Conservation (phyloP, 1,140 invertebrate genomes). For the Tribolium madens region DNA sequence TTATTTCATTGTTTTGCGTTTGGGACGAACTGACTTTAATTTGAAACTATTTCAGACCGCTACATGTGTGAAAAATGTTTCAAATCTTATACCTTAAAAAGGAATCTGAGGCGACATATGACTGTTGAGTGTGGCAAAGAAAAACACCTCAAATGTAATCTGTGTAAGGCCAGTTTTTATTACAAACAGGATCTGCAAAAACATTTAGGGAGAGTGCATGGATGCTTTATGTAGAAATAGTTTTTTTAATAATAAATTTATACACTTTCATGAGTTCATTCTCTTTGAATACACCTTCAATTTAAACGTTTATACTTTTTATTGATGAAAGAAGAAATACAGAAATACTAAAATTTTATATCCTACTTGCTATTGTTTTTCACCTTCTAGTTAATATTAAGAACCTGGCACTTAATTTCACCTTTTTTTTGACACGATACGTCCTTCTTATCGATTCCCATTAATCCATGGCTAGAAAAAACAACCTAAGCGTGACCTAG, state of each 20-base stretch:
- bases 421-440: neutral
- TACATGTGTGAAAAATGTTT: conserved; percentile 65
- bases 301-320: too few relatives aligned
- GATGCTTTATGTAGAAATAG: neutral
- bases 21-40: neutral
- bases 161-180: neutral
- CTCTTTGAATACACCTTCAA: too few relatives aligned
- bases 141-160: neutral
- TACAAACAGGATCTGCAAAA: conserved; percentile 7
- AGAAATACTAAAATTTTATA: too few relatives aligned
- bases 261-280: neutral
- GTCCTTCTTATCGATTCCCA: neutral
- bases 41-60: conserved; percentile 44
- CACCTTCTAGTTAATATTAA: too few relatives aligned
- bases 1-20: conserved; percentile 26
- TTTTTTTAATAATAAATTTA: neutral
- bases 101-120: conserved; percentile 64
- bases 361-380: too few relatives aligned
- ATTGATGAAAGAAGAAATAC: too few relatives aligned
- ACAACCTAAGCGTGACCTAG: conserved; percentile 23
- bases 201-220: neutral
- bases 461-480: neutral
- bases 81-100: conserved; percentile 66
- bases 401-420: neutral
- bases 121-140: conserved; percentile 56